These are phyloP conservation scores for Cheilosia variabilis DNA, from an alignment of 2,888 invertebrate species.

Conservation along the genomic window DNA sequence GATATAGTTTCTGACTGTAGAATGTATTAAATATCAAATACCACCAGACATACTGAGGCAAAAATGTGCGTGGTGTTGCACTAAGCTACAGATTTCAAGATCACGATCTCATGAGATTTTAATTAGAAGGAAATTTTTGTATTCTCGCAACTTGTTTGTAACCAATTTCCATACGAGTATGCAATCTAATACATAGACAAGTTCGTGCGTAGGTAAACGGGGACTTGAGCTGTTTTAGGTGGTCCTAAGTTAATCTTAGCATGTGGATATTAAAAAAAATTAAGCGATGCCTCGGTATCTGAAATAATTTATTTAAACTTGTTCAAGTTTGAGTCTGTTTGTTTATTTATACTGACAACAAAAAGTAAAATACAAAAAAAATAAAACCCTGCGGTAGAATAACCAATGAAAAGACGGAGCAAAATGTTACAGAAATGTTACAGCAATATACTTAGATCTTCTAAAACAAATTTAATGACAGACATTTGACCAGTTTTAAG, in stretches of 20 bases:
- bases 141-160: slow-evolving; percentile 7
- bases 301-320: too few species aligned
- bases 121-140: slow-evolving; percentile 27
- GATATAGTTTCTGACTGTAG: not conserved
- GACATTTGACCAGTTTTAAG: too few species aligned
- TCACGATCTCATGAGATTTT: slow-evolving; percentile 38
- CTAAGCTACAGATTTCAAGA: slow-evolving; percentile 23
- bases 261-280: not conserved
- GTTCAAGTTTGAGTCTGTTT: too few species aligned
- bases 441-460: too few species aligned
- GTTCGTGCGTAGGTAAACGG: slow-evolving; percentile 9
- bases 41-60: not conserved
- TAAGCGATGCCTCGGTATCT: not conserved
- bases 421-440: too few species aligned
- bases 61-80: slow-evolving; percentile 38
- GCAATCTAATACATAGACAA: too few species aligned
- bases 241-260: too few species aligned
- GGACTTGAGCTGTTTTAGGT: not conserved
- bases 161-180: slow-evolving; percentile 12
- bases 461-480: too few species aligned
- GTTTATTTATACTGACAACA: too few species aligned
- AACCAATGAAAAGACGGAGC: too few species aligned
- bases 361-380: too few species aligned
- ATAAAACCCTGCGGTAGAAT: too few species aligned
- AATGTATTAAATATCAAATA: slow-evolving; percentile 18